Evolutionary conservation across 2,888 invertebrate species (phyloP).

Genomic region (Liopterus haemorrhoidalis): DNA sequence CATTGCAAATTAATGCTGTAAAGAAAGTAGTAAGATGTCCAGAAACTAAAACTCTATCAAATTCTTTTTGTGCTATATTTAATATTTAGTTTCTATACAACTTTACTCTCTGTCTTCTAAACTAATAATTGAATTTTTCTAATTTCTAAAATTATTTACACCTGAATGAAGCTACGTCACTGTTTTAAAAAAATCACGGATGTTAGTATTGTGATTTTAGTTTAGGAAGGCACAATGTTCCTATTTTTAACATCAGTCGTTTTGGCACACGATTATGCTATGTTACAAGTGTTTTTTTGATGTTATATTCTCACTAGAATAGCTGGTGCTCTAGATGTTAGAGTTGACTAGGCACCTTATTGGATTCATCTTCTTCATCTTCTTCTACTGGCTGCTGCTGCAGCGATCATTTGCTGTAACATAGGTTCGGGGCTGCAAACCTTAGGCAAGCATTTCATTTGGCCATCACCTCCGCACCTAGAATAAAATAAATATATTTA

Average conservation of each 20-base stretch:
- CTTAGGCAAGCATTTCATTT: constrained; percentile 92
- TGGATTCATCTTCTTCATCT: constrained; percentile 52
- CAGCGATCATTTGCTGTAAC: constrained; percentile 84
- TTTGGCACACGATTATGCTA: constrained; percentile 49
- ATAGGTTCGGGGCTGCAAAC: constrained; percentile 85
- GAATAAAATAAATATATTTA: constrained; percentile 39
- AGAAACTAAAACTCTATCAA: no score
- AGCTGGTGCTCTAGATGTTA: no score
- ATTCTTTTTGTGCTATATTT: no score
- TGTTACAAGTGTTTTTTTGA: constrained; percentile 28
- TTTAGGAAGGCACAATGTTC: constrained; percentile 43
- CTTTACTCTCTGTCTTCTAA: no score
- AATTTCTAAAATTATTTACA: constrained; percentile 6
- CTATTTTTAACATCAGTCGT: constrained; percentile 43
- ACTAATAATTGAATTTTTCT: constrained; percentile 15
- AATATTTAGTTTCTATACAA: no score
- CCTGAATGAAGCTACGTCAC: constrained; percentile 12
- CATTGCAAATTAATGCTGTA: no score
- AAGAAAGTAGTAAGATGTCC: no score
- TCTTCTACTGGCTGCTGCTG: constrained; percentile 67
- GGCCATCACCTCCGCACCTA: constrained; percentile 89
- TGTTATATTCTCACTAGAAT: constrained; percentile 42
- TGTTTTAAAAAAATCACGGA: constrained; percentile 18
- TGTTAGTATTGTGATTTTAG: constrained; percentile 18
- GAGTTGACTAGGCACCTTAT: constrained; percentile 31